These are phyloP conservation scores for Vanacampus margaritifer DNA, from an alignment of 2,113 vertebrate genomes.

Conservation along the genomic window DNA sequence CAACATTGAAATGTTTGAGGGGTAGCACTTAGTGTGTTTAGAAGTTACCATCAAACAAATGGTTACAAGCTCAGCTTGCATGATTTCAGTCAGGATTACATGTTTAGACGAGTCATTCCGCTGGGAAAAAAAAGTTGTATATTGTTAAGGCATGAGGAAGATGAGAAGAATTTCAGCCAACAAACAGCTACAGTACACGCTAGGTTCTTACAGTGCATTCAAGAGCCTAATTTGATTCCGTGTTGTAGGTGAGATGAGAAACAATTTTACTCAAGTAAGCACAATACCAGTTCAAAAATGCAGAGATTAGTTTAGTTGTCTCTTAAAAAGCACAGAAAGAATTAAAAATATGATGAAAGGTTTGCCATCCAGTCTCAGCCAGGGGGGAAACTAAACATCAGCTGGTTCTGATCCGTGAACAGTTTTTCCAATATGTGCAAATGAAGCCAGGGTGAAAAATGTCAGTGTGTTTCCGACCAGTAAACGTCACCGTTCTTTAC, in stretches of 20 bases:
- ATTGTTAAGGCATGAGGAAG: neutral
- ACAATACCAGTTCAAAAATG: neutral
- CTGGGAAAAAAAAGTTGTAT: neutral
- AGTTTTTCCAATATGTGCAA: constrained; percentile 12
- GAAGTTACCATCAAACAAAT: constrained; percentile 55
- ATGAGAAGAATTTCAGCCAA: constrained; percentile 14
- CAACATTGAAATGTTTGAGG: constrained; percentile 55
- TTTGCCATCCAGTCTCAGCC: constrained; percentile 11
- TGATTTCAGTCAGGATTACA: constrained; percentile 35
- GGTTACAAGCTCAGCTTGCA: constrained; percentile 33
- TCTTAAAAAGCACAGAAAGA: neutral
- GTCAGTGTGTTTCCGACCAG: constrained; percentile 3
- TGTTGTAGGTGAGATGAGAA: neutral
- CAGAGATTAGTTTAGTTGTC: neutral
- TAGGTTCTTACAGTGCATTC: neutral
- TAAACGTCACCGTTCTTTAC: constrained; percentile 14
- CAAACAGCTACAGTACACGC: neutral
- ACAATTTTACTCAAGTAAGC: neutral
- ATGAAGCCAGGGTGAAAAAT: constrained; percentile 7
- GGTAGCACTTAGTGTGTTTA: constrained; percentile 47
- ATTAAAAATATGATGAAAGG: neutral
- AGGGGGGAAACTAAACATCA: neutral
- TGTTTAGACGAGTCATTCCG: constrained; percentile 46
- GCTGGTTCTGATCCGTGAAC: neutral
- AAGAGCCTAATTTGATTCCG: neutral